Evolutionary conservation across 2,888 invertebrate genomes (phyloP).

Genomic region (Melanostoma mellinum): DNA sequence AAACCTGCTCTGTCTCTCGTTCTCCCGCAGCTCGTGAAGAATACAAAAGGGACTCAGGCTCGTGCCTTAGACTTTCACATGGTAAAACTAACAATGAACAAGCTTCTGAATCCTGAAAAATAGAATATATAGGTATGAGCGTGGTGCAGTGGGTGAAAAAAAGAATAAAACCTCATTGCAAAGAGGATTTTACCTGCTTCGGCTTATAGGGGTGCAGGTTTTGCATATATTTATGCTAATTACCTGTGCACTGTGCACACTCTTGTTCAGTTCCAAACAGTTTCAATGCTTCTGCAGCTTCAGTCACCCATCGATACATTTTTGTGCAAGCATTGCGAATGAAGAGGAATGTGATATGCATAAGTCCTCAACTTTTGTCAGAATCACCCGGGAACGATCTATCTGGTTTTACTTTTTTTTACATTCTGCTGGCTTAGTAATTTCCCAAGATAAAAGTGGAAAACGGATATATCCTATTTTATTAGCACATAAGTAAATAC

Average conservation of each 20-base stretch:
- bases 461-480: neutral
- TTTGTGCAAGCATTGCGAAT: conserved; percentile 8
- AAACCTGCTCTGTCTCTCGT: no score
- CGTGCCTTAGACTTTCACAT: conserved; percentile 15
- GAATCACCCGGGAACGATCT: conserved; percentile 27
- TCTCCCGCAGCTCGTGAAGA: neutral
- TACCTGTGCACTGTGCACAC: conserved; percentile 15
- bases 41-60: conserved; percentile 26
- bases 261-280: conserved; percentile 12
- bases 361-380: conserved; percentile 42
- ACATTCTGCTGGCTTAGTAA: conserved; percentile 26
- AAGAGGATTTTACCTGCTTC: conserved; percentile 27
- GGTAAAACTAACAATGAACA: neutral
- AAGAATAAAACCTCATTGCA: neutral
- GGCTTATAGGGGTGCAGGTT: conserved; percentile 28
- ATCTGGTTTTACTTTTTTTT: neutral
- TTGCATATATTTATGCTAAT: conserved; percentile 63
- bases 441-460: conserved; percentile 27
- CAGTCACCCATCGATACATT: conserved; percentile 28
- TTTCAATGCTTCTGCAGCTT: conserved; percentile 2
- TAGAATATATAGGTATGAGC: neutral
- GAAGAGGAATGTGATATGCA: conserved; percentile 40
- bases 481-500: neutral
- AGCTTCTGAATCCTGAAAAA: neutral
- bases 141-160: neutral